Conservation (phyloP, 2,888 invertebrate species). For the Serripes groenlandicus region DNA sequence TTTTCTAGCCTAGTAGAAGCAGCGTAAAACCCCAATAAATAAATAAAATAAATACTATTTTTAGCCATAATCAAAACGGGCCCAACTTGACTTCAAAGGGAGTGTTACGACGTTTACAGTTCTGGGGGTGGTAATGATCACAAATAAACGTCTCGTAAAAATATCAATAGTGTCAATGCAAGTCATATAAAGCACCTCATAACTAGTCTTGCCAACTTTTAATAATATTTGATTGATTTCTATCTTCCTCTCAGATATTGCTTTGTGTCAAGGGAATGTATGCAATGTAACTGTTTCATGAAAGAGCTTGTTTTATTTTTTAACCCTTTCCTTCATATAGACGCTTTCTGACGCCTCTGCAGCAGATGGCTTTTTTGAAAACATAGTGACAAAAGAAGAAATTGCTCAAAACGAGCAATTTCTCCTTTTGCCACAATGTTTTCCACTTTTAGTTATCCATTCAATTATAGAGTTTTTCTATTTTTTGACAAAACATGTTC, state of each 20-base stretch:
- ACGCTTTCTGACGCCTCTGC: no score
- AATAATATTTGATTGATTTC: slow-evolving; percentile 17
- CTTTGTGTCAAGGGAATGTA: neutral
- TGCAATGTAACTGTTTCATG: neutral
- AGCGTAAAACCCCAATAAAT: no score
- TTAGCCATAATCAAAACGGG: no score
- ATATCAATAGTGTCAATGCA: slow-evolving; percentile 17
- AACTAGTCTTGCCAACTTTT: slow-evolving; percentile 7
- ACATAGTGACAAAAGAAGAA: neutral
- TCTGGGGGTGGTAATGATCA: neutral
- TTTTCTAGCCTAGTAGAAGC: no score
- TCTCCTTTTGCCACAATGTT: neutral
- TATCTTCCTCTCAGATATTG: neutral
- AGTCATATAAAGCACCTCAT: neutral
- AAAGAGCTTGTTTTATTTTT: no score
- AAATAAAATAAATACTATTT: no score
- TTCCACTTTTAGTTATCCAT: no score
- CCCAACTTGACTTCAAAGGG: no score
- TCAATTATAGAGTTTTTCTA: no score
- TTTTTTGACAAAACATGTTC: no score
- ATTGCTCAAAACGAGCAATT: neutral
- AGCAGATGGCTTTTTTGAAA: neutral
- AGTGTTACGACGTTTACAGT: no score
- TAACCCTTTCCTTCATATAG: no score
- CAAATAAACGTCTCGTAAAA: slow-evolving; percentile 14